phyloP scores from a whole-genome alignment of 2,888 invertebrate species.

The Neuroscelio doddi region DNA sequence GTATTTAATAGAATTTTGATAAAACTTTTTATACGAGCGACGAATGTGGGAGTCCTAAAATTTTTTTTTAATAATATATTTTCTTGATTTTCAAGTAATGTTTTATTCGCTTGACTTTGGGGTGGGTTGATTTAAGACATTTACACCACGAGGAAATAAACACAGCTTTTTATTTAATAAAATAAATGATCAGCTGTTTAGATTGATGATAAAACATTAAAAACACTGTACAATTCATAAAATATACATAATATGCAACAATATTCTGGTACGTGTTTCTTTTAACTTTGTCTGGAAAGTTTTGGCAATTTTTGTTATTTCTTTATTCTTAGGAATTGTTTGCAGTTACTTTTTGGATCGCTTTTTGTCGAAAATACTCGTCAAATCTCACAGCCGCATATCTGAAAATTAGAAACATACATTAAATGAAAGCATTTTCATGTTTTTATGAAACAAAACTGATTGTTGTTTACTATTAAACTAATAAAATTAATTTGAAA shows the following conservation, averaged over 20 bases:
- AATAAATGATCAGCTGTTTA: slow-evolving; percentile 35
- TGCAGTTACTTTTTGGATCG: slow-evolving; percentile 5
- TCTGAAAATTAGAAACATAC: slow-evolving; percentile 15
- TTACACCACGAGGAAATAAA: slow-evolving; percentile 40
- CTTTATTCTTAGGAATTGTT: slow-evolving; percentile 19
- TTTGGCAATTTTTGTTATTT: slow-evolving; percentile 11
- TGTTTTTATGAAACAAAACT: too few species aligned
- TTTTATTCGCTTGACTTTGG: too few species aligned
- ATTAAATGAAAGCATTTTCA: too few species aligned
- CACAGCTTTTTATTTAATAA: slow-evolving; percentile 39
- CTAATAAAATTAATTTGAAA: too few species aligned
- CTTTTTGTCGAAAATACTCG: slow-evolving; percentile 21
- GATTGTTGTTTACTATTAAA: too few species aligned
- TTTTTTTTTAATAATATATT: too few species aligned
- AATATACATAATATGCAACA: slow-evolving; percentile 45
- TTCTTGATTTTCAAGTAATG: too few species aligned
- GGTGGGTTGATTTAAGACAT: too few species aligned
- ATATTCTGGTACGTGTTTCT: slow-evolving; percentile 38
- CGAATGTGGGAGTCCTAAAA: background rate
- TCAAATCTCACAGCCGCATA: slow-evolving; percentile 29
- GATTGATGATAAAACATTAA: slow-evolving; percentile 33
- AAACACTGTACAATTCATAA: slow-evolving; percentile 46
- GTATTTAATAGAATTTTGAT: slow-evolving; percentile 41
- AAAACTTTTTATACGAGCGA: slow-evolving; percentile 39
- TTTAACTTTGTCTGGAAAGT: slow-evolving; percentile 27